Evolutionary conservation across 2,888 invertebrate genomes (phyloP).

Genomic region (Nomada ruficornis): DNA sequence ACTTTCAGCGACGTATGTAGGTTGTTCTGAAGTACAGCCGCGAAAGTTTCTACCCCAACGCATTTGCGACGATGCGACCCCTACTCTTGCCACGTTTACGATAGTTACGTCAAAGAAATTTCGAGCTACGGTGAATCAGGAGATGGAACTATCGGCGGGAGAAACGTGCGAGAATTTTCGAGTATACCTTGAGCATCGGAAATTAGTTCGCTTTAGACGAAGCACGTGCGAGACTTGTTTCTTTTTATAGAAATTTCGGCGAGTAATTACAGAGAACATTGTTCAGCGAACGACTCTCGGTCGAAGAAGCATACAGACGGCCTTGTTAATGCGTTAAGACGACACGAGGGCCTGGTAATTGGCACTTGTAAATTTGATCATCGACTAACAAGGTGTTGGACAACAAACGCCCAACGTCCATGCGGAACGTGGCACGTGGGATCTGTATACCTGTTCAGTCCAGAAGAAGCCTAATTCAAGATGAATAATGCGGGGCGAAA

Average conservation of each 20-base stretch:
- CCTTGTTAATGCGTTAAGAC: constrained; percentile 32
- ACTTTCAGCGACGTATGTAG: constrained; percentile 11
- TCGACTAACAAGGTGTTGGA: not conserved
- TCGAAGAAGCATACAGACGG: not conserved
- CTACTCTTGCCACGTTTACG: not conserved
- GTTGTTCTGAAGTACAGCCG: constrained; percentile 5
- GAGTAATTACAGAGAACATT: no score
- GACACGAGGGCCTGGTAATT: constrained; percentile 23
- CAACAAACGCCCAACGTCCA: not conserved
- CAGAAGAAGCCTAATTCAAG: not conserved
- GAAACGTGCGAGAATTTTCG: no score
- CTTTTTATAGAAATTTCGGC: no score
- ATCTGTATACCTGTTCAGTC: not conserved
- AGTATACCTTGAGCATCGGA: no score
- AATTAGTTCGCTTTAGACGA: no score
- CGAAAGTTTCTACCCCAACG: not conserved
- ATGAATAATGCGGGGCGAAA: not conserved
- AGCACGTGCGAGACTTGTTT: no score
- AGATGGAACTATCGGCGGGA: not conserved
- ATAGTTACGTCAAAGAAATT: not conserved
- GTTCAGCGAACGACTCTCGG: no score
- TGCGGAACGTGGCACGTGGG: not conserved
- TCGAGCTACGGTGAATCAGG: not conserved
- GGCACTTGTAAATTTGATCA: constrained; percentile 51
- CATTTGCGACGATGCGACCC: not conserved